Percentiles rank a stretch among this genome's conserved stretches.
Conservation (phyloP, 2,797 vertebrate genomes). For the Emys orbicularis region DNA sequence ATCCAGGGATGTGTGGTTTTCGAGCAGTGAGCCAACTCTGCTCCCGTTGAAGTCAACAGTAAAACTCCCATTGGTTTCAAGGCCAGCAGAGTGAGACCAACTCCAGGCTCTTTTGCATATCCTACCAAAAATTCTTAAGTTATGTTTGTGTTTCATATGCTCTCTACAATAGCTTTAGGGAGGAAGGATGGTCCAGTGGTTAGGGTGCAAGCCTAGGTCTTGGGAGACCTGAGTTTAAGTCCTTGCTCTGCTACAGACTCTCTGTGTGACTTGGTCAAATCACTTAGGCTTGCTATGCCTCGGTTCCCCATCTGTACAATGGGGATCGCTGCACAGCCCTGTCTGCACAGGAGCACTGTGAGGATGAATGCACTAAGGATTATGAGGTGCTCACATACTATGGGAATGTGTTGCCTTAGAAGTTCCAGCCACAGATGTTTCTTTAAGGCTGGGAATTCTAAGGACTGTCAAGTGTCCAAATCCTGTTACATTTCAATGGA, state of each 20-base stretch:
- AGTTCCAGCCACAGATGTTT: constrained; percentile 63
- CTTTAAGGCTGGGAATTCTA: constrained; percentile 75
- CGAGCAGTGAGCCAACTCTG: background rate
- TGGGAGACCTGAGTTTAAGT: background rate
- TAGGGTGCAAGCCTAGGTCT: background rate
- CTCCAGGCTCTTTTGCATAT: background rate
- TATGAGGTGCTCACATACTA: constrained; percentile 47
- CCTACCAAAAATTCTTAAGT: fast-evolving
- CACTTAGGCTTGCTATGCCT: background rate
- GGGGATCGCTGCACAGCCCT: background rate
- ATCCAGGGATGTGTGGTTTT: background rate
- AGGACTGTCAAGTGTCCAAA: constrained; percentile 59
- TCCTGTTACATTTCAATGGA: constrained; percentile 74
- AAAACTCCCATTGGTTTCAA: fast-evolving
- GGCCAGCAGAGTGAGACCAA: background rate
- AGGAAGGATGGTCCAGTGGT: background rate
- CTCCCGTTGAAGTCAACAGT: background rate
- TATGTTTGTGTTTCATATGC: fast-evolving
- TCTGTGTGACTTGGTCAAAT: background rate
- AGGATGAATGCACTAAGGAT: constrained; percentile 50
- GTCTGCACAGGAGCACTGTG: constrained; percentile 20
- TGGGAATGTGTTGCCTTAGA: constrained; percentile 70
- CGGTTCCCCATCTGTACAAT: background rate
- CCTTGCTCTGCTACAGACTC: background rate
- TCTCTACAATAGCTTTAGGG: background rate